Conservation (phyloP, 2,888 invertebrate genomes). For the Drosophila subsilvestris region DNA sequence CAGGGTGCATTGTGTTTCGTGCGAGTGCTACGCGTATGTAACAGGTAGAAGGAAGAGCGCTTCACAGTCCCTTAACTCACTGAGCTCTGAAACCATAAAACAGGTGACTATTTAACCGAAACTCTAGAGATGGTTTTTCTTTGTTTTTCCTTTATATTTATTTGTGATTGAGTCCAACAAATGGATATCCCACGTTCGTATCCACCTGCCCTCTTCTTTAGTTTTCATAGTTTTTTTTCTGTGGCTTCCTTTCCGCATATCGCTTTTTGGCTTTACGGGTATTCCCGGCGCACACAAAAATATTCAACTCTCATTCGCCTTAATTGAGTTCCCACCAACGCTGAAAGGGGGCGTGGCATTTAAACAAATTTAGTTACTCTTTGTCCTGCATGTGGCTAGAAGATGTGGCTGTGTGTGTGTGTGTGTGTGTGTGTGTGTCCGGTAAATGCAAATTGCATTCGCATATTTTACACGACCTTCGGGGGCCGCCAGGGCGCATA, state of each 20-base stretch:
- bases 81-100: not conserved
- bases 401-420: slow-evolving; percentile 16
- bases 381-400: not conserved
- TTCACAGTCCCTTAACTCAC: too few relatives aligned
- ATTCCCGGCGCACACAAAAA: slow-evolving; percentile 19
- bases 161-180: not conserved
- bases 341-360: slow-evolving; percentile 22
- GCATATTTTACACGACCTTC: slow-evolving; percentile 51
- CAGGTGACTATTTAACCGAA: not conserved
- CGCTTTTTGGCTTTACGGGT: slow-evolving; percentile 8
- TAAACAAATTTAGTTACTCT: slow-evolving; percentile 45
- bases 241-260: slow-evolving; percentile 6
- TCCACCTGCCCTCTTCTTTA: not conserved
- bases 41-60: not conserved
- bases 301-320: slow-evolving; percentile 25
- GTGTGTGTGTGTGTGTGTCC: slow-evolving; percentile 36
- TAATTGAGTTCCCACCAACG: slow-evolving; percentile 28
- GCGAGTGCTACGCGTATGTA: not conserved
- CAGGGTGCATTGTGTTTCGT: not conserved
- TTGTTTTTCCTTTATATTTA: too few relatives aligned
- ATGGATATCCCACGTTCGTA: not conserved
- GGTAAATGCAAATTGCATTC: slow-evolving; percentile 62
- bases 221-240: slow-evolving; percentile 11
- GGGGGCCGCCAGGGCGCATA: slow-evolving; percentile 51
- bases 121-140: not conserved